phyloP scores from a whole-genome alignment of 2,113 vertebrate genomes.

The Barnardius zonarius region DNA sequence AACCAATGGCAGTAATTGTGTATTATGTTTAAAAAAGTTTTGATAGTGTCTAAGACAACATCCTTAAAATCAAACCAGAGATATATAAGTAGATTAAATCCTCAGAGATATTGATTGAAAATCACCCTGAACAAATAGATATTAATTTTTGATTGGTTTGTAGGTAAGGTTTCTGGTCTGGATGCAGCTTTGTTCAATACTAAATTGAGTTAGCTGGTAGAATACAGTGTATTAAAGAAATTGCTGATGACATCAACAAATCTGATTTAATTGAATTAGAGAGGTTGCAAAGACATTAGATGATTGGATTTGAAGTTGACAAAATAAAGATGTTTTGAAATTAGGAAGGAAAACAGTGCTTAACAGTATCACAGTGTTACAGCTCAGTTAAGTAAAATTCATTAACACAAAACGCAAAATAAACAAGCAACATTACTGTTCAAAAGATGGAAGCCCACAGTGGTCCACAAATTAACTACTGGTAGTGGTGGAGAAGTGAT shows the following conservation, averaged over 20 bases:
- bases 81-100: not conserved
- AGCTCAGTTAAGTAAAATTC: not conserved
- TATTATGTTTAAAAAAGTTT: not conserved
- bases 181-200: not conserved
- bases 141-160: not conserved
- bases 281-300: not conserved
- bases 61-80: not conserved
- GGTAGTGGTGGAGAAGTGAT: fast-evolving
- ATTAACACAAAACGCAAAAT: not conserved
- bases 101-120: not conserved
- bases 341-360: not conserved
- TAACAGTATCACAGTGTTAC: not conserved
- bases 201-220: not conserved
- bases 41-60: not conserved
- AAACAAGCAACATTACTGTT: not conserved
- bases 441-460: not conserved
- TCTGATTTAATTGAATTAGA: not conserved
- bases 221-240: not conserved
- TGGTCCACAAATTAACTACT: not conserved
- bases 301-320: not conserved
- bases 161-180: not conserved
- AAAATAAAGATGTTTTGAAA: not conserved
- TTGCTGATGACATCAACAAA: not conserved
- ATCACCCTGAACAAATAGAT: not conserved
- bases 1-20: not conserved